Conservation (phyloP, 2,888 invertebrate genomes). For the Morpho deidamia region DNA sequence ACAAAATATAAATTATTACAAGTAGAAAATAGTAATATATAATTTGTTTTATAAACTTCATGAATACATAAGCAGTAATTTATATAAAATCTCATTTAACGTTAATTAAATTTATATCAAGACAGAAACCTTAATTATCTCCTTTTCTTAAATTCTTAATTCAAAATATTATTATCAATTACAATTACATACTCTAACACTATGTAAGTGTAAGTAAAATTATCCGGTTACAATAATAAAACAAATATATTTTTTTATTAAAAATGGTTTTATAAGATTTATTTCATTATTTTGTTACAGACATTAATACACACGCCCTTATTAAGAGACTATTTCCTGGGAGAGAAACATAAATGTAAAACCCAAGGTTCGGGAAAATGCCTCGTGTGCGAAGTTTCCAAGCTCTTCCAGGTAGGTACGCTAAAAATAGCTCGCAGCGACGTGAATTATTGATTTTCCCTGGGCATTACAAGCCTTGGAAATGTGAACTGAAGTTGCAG, state of each 20-base stretch:
- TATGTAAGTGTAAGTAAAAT: not conserved
- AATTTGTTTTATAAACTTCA: too few relatives aligned
- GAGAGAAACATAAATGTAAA: slow-evolving; percentile 93
- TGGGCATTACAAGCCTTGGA: slow-evolving; percentile 15
- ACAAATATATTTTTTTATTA: not conserved
- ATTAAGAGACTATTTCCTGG: slow-evolving; percentile 95
- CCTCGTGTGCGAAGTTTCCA: slow-evolving; percentile 96
- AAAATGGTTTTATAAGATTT: not conserved
- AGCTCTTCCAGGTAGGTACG: slow-evolving; percentile 91
- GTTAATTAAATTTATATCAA: too few relatives aligned
- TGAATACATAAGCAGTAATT: too few relatives aligned
- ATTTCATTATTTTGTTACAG: slow-evolving; percentile 58
- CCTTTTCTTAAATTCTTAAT: too few relatives aligned
- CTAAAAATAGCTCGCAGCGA: slow-evolving; percentile 27
- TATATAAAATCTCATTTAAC: too few relatives aligned
- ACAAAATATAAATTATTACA: too few relatives aligned
- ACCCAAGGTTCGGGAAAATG: slow-evolving; percentile 86
- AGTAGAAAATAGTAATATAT: too few relatives aligned
- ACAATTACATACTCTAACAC: too few relatives aligned
- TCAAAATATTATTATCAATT: too few relatives aligned
- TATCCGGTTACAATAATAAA: not conserved
- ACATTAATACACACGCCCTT: slow-evolving; percentile 97
- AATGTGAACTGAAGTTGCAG: slow-evolving; percentile 15
- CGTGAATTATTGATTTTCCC: slow-evolving; percentile 28
- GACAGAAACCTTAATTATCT: too few relatives aligned